Evolutionary conservation across 2,888 invertebrate genomes (phyloP).

Genomic region (Taenaris catops): DNA sequence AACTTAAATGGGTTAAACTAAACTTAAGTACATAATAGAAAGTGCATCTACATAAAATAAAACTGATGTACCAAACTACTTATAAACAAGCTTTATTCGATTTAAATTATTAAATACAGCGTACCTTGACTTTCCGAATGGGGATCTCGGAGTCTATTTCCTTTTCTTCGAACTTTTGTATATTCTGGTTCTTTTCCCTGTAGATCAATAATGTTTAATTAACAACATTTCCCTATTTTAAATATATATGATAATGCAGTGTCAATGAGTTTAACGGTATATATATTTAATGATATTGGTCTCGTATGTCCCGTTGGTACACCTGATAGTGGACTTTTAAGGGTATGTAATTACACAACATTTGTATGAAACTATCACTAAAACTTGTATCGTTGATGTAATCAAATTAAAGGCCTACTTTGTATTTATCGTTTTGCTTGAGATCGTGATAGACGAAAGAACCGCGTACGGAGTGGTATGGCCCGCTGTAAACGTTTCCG

Average conservation of each 20-base stretch:
- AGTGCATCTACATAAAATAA: conserved; percentile 73
- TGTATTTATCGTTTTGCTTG: conserved; percentile 88
- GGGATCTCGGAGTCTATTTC: conserved; percentile 86
- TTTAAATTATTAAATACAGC: conserved; percentile 6
- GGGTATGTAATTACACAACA: too few species aligned
- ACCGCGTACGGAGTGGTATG: conserved; percentile 91
- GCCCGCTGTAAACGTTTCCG: conserved; percentile 92
- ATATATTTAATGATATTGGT: too few species aligned
- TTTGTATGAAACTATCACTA: too few species aligned
- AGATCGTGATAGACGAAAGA: conserved; percentile 95
- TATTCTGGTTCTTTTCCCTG: conserved; percentile 91
- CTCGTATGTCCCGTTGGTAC: too few species aligned
- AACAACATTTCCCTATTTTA: too few species aligned
- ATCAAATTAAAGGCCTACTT: conserved; percentile 69
- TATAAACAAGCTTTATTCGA: conserved; percentile 51
- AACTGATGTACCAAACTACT: conserved; percentile 69
- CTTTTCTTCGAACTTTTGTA: conserved; percentile 91
- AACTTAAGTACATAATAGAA: conserved; percentile 60
- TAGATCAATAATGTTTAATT: too few species aligned
- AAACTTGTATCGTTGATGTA: too few species aligned
- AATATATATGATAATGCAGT: too few species aligned
- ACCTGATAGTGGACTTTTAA: too few species aligned
- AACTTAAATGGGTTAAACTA: conserved; percentile 66
- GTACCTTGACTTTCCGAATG: conserved; percentile 92
- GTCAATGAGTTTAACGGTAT: too few species aligned